A percentile compares a stretch with the other conserved stretches of the same genome.
Conservation (phyloP, 2,797 vertebrate species). For the Erethizon dorsatum region DNA sequence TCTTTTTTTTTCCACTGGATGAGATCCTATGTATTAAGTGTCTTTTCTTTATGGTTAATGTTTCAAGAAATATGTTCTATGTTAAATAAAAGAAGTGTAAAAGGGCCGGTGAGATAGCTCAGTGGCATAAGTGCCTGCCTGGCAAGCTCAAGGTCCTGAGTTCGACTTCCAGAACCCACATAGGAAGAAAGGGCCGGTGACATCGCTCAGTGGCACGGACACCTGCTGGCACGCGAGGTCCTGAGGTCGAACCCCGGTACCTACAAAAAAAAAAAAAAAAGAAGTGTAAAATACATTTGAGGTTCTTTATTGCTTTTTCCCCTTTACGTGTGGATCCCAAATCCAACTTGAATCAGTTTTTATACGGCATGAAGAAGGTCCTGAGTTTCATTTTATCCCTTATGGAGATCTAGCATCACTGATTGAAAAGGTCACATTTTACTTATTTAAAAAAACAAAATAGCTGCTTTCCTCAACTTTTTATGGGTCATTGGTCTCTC, state of each 20-base stretch:
- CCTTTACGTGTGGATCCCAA: neutral
- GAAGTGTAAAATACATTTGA: neutral
- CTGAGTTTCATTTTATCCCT: neutral
- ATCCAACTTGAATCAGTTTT: neutral
- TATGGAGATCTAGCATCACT: neutral
- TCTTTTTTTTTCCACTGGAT: neutral
- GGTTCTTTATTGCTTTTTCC: neutral
- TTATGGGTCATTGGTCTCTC: neutral
- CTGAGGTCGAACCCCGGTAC: no score
- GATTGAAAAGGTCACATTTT: neutral
- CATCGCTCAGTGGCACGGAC: no score
- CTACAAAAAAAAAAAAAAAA: no score
- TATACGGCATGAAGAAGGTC: neutral
- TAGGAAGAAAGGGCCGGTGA: no score
- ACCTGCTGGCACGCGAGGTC: no score
- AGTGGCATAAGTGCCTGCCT: no score
- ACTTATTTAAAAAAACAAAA: neutral
- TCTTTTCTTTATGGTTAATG: neutral
- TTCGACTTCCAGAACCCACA: no score
- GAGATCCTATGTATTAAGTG: no score
- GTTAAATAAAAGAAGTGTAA: neutral
- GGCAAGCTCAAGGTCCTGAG: no score
- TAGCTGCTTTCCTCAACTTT: no score
- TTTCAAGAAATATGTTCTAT: neutral
- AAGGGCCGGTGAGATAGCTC: no score